Evolutionary conservation across 2,888 invertebrate genomes (phyloP).

Genomic region (Cryptophagus acutangulus): DNA sequence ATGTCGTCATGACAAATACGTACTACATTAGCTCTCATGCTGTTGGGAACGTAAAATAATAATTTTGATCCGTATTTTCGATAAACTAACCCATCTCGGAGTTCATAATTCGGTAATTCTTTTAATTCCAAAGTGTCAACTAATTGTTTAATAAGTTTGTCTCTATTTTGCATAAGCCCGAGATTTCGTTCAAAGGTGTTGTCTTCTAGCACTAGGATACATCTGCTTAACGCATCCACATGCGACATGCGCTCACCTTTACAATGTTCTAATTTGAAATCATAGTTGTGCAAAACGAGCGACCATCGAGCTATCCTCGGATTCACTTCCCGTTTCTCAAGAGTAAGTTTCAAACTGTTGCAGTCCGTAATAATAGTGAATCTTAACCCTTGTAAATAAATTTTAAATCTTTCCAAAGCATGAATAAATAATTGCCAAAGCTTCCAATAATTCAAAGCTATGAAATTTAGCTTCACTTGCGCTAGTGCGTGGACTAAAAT

Average conservation of each 20-base stretch:
- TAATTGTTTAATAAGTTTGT: constrained; percentile 20
- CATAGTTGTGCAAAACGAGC: not conserved
- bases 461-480: constrained; percentile 4
- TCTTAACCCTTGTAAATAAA: constrained; percentile 8
- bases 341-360: constrained; percentile 10
- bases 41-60: constrained; percentile 3
- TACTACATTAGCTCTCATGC: not conserved
- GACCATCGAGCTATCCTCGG: constrained; percentile 1
- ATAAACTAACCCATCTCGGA: not conserved
- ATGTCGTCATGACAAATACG: constrained; percentile 22
- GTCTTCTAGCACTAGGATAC: not conserved
- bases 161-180: constrained; percentile 21
- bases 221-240: constrained; percentile 6
- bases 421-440: not conserved
- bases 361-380: constrained; percentile 10
- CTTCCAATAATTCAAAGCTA: constrained; percentile 8
- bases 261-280: constrained; percentile 3
- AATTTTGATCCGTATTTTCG: not conserved
- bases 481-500: constrained; percentile 13
- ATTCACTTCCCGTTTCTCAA: constrained; percentile 8
- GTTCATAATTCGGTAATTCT: not conserved
- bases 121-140: not conserved
- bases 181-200: constrained; percentile 20
- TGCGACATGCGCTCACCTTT: constrained; percentile 2
- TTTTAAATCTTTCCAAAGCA: constrained; percentile 10